phyloP scores from a whole-genome alignment of 2,797 vertebrate genomes.

The Sphenodon punctatus region DNA sequence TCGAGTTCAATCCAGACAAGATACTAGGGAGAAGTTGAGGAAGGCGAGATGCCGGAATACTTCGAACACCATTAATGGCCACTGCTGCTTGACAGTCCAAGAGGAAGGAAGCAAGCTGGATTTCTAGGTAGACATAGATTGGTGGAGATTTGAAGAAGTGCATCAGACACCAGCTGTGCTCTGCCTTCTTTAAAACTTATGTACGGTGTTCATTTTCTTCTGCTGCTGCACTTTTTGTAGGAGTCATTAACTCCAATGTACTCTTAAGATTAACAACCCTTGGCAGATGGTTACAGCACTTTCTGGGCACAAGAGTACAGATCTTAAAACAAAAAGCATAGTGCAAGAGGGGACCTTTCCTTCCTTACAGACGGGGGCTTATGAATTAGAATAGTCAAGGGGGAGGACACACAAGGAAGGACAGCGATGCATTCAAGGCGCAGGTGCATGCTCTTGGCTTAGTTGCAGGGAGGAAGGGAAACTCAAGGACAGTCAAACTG shows the following conservation, averaged over 20 bases:
- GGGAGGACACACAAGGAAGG: no score
- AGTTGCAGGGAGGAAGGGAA: no score
- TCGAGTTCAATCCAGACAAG: slow-evolving; percentile 12
- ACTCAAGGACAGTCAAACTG: no score
- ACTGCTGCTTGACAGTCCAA: not conserved
- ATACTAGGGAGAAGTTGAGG: not conserved
- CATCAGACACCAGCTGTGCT: not conserved
- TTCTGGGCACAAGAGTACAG: not conserved
- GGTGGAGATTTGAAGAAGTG: not conserved
- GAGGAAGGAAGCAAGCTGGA: not conserved
- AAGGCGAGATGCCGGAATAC: not conserved
- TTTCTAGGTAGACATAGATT: not conserved
- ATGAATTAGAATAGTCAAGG: no score
- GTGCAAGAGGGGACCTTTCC: no score
- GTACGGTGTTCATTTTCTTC: no score
- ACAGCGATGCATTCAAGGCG: no score
- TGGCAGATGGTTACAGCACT: not conserved
- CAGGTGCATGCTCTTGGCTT: no score
- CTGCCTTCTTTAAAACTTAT: not conserved
- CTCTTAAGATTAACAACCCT: not conserved
- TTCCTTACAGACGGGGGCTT: no score
- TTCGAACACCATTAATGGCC: slow-evolving; percentile 7
- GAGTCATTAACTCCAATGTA: not conserved
- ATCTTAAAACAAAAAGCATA: no score
- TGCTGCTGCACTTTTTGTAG: not conserved